Base-by-base conservation (phyloP, 92 coral and sea anemone species). In the Meandrina meandrites region DNA sequence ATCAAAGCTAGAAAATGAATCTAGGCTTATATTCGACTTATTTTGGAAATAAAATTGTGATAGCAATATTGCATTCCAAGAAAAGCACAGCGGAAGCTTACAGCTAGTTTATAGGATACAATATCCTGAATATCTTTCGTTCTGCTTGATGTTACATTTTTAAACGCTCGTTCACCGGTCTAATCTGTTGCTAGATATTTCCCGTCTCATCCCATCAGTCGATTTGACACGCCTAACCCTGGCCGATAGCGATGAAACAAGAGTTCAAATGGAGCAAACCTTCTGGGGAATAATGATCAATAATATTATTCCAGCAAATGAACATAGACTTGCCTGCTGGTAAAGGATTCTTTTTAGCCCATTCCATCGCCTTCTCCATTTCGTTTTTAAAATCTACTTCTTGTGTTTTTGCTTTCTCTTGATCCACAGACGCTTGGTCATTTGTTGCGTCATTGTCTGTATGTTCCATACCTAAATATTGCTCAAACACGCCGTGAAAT, bases 291-390 rank as follows among this genome's bases (percentile, higher is more conserved):
- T 1, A 1, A n/a, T 6, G 30, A 7, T 30, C 30, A 24, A 8
- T 10, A 57, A 18, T 57, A 0, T 62, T 62, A n/a, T 62, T 11
- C 12, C 68, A 62, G 30, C 68, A 62, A 62, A 66, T 66, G 34
- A 66, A 66, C 31, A 66, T 2, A 12, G n/a, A 73, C 94, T 88
- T 84, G 91, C 98, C 94, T 14, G 88, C 35, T 18, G 93, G 92
- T 13, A 94, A 18, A 30, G 98, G 98, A 78, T 94, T 94, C 30
- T 86, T 90, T 40, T 62, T 67, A 8, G 76, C 91, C 87, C 88
- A 69, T 50, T 86, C 85, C 78, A 86, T 92, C 6, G 86, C 88
- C 15, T 87, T 93, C 24, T 90, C 93, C 72, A 90, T 66, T 18
- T 90, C 62, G 7, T 64, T 54, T 40, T 87, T 86, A 15, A 87